phyloP scores from a whole-genome alignment of 37 sponge, comb jelly and placozoan species.

The Hormiphora californensis region DNA sequence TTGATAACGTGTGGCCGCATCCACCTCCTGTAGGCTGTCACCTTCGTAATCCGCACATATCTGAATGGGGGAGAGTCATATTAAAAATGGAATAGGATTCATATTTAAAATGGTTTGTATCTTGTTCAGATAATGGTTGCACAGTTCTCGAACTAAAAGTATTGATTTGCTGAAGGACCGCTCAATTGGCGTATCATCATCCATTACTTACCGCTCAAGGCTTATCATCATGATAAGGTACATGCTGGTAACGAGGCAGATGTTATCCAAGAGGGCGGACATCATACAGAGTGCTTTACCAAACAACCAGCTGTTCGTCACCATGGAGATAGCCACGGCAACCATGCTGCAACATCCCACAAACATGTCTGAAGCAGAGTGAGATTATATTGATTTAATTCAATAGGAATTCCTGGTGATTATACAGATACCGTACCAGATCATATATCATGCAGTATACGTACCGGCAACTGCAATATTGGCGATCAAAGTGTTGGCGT shows the following conservation, averaged over 20 bases:
- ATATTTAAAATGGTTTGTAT: no score
- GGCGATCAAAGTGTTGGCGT: not conserved
- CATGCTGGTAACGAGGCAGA: not conserved
- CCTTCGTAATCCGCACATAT: not conserved
- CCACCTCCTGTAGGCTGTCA: not conserved
- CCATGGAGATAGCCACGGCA: not conserved
- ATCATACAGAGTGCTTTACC: not conserved
- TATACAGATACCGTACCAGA: not conserved
- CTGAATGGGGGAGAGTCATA: no score
- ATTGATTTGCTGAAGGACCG: no score
- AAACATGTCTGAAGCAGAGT: not conserved
- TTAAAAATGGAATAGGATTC: no score
- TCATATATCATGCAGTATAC: not conserved
- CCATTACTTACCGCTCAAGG: not conserved
- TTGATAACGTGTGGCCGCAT: not conserved
- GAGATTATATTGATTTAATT: not conserved
- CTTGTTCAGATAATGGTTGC: no score
- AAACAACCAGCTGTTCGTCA: not conserved
- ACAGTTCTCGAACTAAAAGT: no score
- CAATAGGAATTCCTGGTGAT: not conserved
- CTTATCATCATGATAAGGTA: conserved; percentile 22
- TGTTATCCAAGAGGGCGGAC: not conserved
- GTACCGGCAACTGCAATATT: conserved; percentile 2
- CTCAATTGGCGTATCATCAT: no score
- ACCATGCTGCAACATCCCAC: not conserved